Percentiles rank a stretch among this genome's conserved stretches.
Evolutionary conservation across 2,888 invertebrate species (phyloP).

Genomic region (Phengaris alcon): DNA sequence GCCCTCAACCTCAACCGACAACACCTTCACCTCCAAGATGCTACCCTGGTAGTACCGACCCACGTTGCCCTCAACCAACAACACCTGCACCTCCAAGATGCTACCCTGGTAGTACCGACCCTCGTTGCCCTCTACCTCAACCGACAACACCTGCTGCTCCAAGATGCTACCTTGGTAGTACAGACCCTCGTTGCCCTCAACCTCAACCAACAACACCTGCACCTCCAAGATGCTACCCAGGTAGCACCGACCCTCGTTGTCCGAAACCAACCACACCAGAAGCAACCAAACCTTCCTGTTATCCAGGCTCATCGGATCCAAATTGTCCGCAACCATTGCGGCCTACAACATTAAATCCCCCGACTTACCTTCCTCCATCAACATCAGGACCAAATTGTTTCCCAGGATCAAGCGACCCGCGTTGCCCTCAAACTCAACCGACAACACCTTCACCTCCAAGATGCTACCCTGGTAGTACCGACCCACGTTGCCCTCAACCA

Average conservation of each 20-base stretch:
- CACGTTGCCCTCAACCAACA: slow-evolving; percentile 39
- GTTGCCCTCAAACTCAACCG: slow-evolving; percentile 37
- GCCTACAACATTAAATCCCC: slow-evolving; percentile 45
- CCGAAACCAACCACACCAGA: slow-evolving; percentile 32
- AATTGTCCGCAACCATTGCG: slow-evolving; percentile 48
- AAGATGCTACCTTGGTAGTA: not conserved
- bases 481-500: slow-evolving; percentile 51
- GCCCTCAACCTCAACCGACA: slow-evolving; percentile 37
- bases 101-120: slow-evolving; percentile 43
- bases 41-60: slow-evolving; percentile 43
- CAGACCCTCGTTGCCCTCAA: slow-evolving; percentile 36
- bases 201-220: slow-evolving; percentile 13
- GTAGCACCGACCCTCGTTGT: slow-evolving; percentile 36
- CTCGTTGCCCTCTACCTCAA: slow-evolving; percentile 46
- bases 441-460: slow-evolving; percentile 43
- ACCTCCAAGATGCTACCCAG: not conserved
- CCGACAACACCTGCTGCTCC: slow-evolving; percentile 35
- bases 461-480: slow-evolving; percentile 47
- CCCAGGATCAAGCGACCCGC: slow-evolving; percentile 48
- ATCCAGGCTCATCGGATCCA: slow-evolving; percentile 44
- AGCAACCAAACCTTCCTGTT: slow-evolving; percentile 40
- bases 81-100: slow-evolving; percentile 41
- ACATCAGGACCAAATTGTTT: slow-evolving; percentile 40
- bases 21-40: slow-evolving; percentile 41
- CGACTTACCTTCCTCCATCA: slow-evolving; percentile 43